Evolutionary conservation across 1,140 invertebrate species (phyloP), one percentile per base, ranked within the genome.

Genomic region (Elysia chlorotica): DNA sequence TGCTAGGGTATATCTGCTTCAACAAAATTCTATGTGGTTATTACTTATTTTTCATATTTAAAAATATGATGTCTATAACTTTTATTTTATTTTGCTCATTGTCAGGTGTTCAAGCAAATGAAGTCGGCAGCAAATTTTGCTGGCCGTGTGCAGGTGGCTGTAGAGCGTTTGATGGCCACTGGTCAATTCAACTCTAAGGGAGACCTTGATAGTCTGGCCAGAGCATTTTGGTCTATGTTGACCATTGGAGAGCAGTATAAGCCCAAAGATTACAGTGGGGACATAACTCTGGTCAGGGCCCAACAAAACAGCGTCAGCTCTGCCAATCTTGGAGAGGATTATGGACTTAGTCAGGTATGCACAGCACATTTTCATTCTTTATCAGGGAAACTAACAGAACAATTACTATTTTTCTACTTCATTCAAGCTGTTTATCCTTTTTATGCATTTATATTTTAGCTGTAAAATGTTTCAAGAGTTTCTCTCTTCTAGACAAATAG

Each of bases 291-390:
- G 19, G 54, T 81, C 21, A 73, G 59, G 19, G 79, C 77, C 19
- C 53, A 74, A 36, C 36, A 66, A 21, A 71, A 36, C 53, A 78
- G 56, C 3, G 17, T 63, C 5, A 74, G 78, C 37, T 69, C 73
- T 4, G 62, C 37, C 36, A 35, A 36, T 10, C 37, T 81, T 17
- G 75, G 38, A 54, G 35, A 78, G 36, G 81, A 82, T 28, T 81
- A 80, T 67, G 73, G 76, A 25, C 38, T 82, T 14, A 63, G 74
- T 48, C 23, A 79, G 74, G 81, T 81, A 54, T 71, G 75, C 41
- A 37, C n/a, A 28, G 2, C 23, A 31, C 17, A 54, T 14, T 28
- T 36, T 38, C 36, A n/a, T 28, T 37, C 30, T 48, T 5, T 33
- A 69, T 59, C 21, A 10, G 19, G 28, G n/a, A n/a, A n/a, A n/a